phyloP scores from a whole-genome alignment of 1,140 invertebrate species.

The Globodera rostochiensis region DNA sequence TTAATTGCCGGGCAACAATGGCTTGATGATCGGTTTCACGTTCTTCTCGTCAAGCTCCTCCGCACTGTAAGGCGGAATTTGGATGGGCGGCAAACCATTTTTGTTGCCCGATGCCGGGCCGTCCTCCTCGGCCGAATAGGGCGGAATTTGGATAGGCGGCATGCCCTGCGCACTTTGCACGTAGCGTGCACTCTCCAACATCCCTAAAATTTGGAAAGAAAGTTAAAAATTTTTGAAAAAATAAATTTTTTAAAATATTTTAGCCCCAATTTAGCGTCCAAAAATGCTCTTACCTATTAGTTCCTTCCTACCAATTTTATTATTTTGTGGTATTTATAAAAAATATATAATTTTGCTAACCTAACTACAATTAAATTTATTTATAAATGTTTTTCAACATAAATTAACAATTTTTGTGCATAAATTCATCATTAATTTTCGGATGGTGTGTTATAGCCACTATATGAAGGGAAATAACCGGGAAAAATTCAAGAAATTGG shows the following conservation, averaged over 20 bases:
- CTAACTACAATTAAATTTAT: background rate
- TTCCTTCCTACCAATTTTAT: background rate
- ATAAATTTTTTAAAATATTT: slow-evolving; percentile 1
- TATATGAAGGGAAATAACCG: background rate
- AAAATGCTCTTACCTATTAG: background rate
- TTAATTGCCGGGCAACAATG: background rate
- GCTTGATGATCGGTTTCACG: slow-evolving; percentile 22
- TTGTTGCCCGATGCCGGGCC: background rate
- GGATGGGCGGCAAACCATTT: slow-evolving; percentile 13
- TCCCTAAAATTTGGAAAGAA: slow-evolving; percentile 9
- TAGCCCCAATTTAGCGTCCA: background rate
- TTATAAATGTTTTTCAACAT: background rate
- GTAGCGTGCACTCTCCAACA: background rate
- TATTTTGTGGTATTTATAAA: background rate
- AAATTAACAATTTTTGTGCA: slow-evolving; percentile 2
- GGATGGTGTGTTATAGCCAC: background rate
- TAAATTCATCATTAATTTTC: background rate
- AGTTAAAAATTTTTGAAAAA: background rate
- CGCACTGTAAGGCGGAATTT: slow-evolving; percentile 20
- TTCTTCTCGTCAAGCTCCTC: slow-evolving; percentile 25
- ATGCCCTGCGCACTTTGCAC: slow-evolving; percentile 12
- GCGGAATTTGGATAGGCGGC: slow-evolving; percentile 26
- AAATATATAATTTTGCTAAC: background rate
- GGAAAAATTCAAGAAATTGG: background rate
- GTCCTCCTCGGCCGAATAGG: slow-evolving; percentile 25